These are phyloP conservation scores for Paraescarpia echinospica DNA, from an alignment of 1,140 invertebrate species.

Conservation along the genomic window DNA sequence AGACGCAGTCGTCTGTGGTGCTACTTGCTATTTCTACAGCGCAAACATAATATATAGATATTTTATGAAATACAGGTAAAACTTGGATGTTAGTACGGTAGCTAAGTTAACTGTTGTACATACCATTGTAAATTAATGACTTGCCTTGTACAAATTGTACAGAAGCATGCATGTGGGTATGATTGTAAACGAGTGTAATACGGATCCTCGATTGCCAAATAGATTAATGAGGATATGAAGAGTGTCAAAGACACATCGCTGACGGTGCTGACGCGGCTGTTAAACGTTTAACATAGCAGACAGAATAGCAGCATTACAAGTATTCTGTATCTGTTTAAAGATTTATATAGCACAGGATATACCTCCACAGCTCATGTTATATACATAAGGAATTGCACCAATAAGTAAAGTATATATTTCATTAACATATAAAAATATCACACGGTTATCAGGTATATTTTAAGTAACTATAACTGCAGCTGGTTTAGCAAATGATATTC, in stretches of 20 bases:
- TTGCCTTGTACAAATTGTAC: background rate
- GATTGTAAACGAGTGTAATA: background rate
- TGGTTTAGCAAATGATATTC: slow-evolving; percentile 1
- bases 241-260: background rate
- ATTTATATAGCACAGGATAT: background rate
- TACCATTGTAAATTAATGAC: background rate
- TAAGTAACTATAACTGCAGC: background rate
- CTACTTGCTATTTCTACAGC: background rate
- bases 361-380: background rate
- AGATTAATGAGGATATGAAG: background rate
- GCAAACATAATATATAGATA: slow-evolving; percentile 2
- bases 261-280: background rate
- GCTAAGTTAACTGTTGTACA: background rate
- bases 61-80: background rate
- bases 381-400: background rate
- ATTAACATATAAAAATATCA: background rate
- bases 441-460: background rate
- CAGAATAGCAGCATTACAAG: background rate
- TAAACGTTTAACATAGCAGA: background rate
- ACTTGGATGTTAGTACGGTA: background rate
- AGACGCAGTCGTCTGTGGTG: background rate
- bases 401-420: slow-evolving; percentile 2
- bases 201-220: background rate
- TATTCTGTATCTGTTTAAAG: background rate
- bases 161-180: background rate